Conservation (phyloP, 1,140 invertebrate species). For the Chlorops oryzae region DNA sequence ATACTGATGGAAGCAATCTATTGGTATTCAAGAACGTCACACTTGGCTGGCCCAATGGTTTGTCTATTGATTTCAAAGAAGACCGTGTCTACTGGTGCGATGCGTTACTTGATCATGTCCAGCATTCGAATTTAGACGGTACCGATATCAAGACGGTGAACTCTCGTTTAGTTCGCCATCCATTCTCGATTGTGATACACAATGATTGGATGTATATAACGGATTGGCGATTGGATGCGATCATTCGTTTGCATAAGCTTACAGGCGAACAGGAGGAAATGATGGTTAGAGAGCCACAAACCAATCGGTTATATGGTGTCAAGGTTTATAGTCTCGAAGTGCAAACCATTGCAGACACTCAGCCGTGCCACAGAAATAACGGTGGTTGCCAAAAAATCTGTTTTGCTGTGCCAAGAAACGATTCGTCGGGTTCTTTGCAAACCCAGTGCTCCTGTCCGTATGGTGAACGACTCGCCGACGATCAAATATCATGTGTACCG, state of each 20-base stretch:
- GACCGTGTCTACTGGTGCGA: slow-evolving; percentile 94
- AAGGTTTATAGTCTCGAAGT: slow-evolving; percentile 80
- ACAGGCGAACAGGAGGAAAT: slow-evolving; percentile 81
- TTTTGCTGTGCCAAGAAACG: slow-evolving; percentile 72
- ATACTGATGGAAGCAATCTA: slow-evolving; percentile 79
- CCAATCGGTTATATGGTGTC: slow-evolving; percentile 85
- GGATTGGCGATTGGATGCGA: slow-evolving; percentile 94
- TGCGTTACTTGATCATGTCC: slow-evolving; percentile 89
- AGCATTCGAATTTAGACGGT: slow-evolving; percentile 91
- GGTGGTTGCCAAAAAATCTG: slow-evolving; percentile 93
- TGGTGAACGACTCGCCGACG: slow-evolving; percentile 77
- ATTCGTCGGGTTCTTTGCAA: slow-evolving; percentile 48
- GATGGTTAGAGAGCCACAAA: slow-evolving; percentile 80
- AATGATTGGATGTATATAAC: slow-evolving; percentile 95
- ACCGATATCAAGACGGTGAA: slow-evolving; percentile 87
- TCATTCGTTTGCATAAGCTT: slow-evolving; percentile 83
- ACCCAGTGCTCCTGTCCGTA: slow-evolving; percentile 91
- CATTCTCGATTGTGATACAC: slow-evolving; percentile 93
- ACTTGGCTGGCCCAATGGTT: slow-evolving; percentile 91
- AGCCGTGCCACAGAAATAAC: slow-evolving; percentile 79
- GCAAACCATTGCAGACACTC: slow-evolving; percentile 64
- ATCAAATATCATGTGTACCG: slow-evolving; percentile 67
- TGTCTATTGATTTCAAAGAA: slow-evolving; percentile 83
- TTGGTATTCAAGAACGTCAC: slow-evolving; percentile 88
- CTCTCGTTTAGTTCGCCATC: slow-evolving; percentile 83